Evolutionary conservation across 2,797 vertebrate genomes (phyloP).

Genomic region (Brachymystax lenok): DNA sequence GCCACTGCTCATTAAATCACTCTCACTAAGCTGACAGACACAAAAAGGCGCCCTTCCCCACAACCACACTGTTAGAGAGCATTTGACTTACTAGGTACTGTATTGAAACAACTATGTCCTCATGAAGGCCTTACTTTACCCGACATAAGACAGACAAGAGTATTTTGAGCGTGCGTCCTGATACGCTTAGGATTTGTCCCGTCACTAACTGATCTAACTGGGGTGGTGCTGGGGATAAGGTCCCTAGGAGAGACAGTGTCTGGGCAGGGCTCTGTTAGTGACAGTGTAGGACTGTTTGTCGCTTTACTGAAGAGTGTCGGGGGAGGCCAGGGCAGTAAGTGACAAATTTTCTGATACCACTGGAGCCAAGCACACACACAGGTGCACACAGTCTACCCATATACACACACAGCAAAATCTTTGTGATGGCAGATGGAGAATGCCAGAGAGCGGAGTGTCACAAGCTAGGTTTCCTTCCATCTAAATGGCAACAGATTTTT

Average conservation of each 20-base stretch:
- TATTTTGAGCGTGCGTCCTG: not conserved
- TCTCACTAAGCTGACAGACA: not conserved
- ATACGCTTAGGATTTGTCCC: not conserved
- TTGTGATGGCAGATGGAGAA: constrained; percentile 22
- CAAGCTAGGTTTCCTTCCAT: not conserved
- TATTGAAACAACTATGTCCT: not conserved
- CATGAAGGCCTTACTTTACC: not conserved
- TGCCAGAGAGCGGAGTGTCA: constrained; percentile 9
- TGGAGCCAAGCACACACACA: constrained; percentile 1
- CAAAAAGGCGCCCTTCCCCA: not conserved
- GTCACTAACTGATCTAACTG: not conserved
- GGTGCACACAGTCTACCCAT: not conserved
- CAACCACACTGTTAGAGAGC: not conserved
- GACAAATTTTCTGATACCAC: constrained; percentile 7
- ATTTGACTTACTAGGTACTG: not conserved
- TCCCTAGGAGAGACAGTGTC: not conserved
- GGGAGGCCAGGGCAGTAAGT: constrained; percentile 9
- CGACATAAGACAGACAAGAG: not conserved
- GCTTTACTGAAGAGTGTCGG: not conserved
- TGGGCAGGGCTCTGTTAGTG: not conserved
- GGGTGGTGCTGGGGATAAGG: not conserved
- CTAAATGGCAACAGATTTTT: too few species aligned
- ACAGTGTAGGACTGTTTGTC: not conserved
- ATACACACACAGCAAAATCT: not conserved
- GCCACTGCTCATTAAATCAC: not conserved